phyloP scores from a whole-genome alignment of 2,888 invertebrate genomes.

The Sarcophaga rosellei region DNA sequence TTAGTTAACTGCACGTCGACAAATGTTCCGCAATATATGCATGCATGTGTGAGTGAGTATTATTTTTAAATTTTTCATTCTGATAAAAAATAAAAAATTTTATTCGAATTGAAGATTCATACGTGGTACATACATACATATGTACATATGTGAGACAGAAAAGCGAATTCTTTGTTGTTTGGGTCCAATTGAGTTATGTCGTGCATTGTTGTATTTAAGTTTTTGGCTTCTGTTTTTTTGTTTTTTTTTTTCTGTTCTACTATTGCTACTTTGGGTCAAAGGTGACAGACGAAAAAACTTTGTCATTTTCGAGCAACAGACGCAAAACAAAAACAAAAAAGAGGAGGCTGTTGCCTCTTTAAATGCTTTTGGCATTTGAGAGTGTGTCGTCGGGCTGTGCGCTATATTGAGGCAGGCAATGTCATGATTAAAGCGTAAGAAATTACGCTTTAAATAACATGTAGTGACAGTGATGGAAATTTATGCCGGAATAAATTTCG shows the following conservation, averaged over 20 bases:
- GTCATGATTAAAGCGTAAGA: slow-evolving; percentile 63
- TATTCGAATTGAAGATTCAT: slow-evolving; percentile 56
- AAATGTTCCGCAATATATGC: not conserved
- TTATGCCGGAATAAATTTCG: slow-evolving; percentile 66
- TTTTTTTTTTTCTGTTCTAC: slow-evolving; percentile 62
- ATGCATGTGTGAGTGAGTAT: slow-evolving; percentile 1
- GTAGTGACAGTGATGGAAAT: slow-evolving; percentile 66
- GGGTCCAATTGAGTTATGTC: slow-evolving; percentile 81
- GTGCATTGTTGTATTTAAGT: slow-evolving; percentile 55
- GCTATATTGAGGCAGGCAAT: slow-evolving; percentile 66
- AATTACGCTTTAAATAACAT: slow-evolving; percentile 68
- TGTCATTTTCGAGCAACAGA: slow-evolving; percentile 75
- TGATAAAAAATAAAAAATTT: slow-evolving; percentile 57
- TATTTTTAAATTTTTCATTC: slow-evolving; percentile 57
- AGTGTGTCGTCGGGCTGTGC: slow-evolving; percentile 11
- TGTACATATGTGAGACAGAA: slow-evolving; percentile 19
- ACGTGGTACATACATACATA: slow-evolving; percentile 32
- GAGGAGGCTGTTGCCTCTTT: slow-evolving; percentile 46
- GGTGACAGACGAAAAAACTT: slow-evolving; percentile 80
- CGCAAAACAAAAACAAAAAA: slow-evolving; percentile 25
- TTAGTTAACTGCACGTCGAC: not conserved
- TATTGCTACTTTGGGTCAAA: slow-evolving; percentile 76
- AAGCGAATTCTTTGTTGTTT: slow-evolving; percentile 76
- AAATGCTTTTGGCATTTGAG: slow-evolving; percentile 25
- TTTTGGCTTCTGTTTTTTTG: slow-evolving; percentile 18